These are phyloP conservation scores for Thalassaphorura encarpata DNA, from an alignment of 1,140 invertebrate species.

Conservation along the genomic window DNA sequence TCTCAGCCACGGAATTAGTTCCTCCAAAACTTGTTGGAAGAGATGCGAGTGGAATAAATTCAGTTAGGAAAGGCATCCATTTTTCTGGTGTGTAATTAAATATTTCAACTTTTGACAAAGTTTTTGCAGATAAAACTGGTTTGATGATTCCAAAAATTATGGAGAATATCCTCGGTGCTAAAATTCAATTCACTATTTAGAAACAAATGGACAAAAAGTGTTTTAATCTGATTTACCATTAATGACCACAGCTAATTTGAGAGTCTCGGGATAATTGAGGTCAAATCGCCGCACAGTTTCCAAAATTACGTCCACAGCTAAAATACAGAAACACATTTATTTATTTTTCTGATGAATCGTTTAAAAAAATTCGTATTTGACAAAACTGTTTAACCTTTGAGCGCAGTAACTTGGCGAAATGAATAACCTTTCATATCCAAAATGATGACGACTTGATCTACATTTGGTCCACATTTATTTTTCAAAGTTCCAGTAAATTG, in stretches of 20 bases:
- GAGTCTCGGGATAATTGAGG: slow-evolving; percentile 27
- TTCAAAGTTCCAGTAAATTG: not conserved
- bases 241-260: slow-evolving; percentile 23
- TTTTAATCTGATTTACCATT: slow-evolving; percentile 17
- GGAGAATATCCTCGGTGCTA: slow-evolving; percentile 76
- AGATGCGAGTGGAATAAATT: slow-evolving; percentile 53
- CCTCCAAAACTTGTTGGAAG: slow-evolving; percentile 71
- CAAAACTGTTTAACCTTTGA: too few relatives aligned
- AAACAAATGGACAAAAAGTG: not conserved
- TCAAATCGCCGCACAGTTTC: slow-evolving; percentile 11
- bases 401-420: slow-evolving; percentile 6
- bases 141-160: slow-evolving; percentile 74
- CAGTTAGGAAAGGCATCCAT: slow-evolving; percentile 61
- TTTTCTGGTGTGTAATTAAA: slow-evolving; percentile 58
- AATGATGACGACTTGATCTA: slow-evolving; percentile 15
- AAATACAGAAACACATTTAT: not conserved
- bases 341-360: not conserved
- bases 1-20: slow-evolving; percentile 30
- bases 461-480: not conserved
- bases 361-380: not conserved
- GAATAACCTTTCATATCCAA: slow-evolving; percentile 17
- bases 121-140: slow-evolving; percentile 80
- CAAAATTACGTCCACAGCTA: slow-evolving; percentile 14
- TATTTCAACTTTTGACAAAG: slow-evolving; percentile 78
- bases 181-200: slow-evolving; percentile 30